Percentiles rank a stretch among this genome's conserved stretches.
These are phyloP conservation scores for Halesus radiatus DNA, from an alignment of 1,140 invertebrate genomes.

Conservation along the genomic window DNA sequence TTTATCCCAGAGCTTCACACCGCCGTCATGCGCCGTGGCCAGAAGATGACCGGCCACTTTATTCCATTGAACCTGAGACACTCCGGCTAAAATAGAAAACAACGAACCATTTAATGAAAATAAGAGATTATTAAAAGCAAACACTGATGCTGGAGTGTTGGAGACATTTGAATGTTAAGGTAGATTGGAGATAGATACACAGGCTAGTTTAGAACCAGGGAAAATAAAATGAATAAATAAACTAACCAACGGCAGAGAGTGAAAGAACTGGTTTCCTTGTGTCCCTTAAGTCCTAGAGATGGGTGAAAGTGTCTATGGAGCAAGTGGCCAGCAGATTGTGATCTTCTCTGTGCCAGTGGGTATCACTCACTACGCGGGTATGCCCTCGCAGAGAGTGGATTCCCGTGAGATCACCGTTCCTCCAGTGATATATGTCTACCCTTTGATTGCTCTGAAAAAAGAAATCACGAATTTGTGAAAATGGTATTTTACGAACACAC, in stretches of 20 bases:
- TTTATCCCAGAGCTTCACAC: constrained; percentile 96
- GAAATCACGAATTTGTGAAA: neutral
- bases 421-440: constrained; percentile 87
- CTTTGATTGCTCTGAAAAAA: constrained; percentile 82
- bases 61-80: constrained; percentile 95
- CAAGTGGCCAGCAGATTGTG: constrained; percentile 92
- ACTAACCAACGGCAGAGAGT: constrained; percentile 82
- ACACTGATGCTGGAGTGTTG: too few relatives aligned
- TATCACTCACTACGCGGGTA: constrained; percentile 90
- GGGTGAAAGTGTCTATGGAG: constrained; percentile 93
- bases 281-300: constrained; percentile 94
- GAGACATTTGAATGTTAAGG: too few relatives aligned
- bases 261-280: constrained; percentile 84
- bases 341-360: constrained; percentile 93
- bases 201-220: too few relatives aligned
- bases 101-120: too few relatives aligned
- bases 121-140: too few relatives aligned
- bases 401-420: constrained; percentile 76
- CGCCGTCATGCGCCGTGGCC: constrained; percentile 95
- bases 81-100: constrained; percentile 78
- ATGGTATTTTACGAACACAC: too few relatives aligned
- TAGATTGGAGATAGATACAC: too few relatives aligned
- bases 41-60: constrained; percentile 85
- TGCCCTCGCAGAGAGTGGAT: constrained; percentile 86
- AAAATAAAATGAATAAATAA: too few relatives aligned